These are phyloP conservation scores for Amaurobius ferox DNA, from an alignment of 2,888 invertebrate species.

Conservation along the genomic window DNA sequence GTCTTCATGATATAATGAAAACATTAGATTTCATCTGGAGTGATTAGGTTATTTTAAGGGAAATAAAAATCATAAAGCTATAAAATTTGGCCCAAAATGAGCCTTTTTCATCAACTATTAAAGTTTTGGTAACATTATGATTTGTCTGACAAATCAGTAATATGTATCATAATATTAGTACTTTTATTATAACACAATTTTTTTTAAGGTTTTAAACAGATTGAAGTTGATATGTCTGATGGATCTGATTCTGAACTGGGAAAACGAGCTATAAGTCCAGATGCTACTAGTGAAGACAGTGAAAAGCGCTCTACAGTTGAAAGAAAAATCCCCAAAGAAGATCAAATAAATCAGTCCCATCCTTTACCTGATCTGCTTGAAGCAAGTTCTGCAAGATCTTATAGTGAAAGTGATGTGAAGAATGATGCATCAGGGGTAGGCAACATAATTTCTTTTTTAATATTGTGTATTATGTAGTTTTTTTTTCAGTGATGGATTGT, in stretches of 20 bases:
- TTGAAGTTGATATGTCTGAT: constrained; percentile 89
- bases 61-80: too few species aligned
- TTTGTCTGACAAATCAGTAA: too few species aligned
- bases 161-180: too few species aligned
- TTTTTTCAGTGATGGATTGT: too few species aligned
- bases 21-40: too few species aligned
- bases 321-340: constrained; percentile 63
- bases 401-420: constrained; percentile 58
- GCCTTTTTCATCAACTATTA: too few species aligned
- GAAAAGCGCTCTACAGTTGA: constrained; percentile 70
- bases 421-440: constrained; percentile 44
- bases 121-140: too few species aligned
- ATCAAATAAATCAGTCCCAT: constrained; percentile 46
- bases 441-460: not conserved
- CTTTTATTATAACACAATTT: too few species aligned
- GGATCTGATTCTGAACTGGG: constrained; percentile 83
- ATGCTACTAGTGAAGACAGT: constrained; percentile 68
- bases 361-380: constrained; percentile 65
- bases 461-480: constrained; percentile 19
- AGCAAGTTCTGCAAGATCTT: constrained; percentile 61
- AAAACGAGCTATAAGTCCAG: constrained; percentile 56
- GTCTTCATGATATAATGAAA: too few species aligned
- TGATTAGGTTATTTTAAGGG: too few species aligned
- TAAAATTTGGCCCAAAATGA: too few species aligned
- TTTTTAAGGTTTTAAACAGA: constrained; percentile 74